Percentiles rank a stretch among this genome's conserved stretches.
These are phyloP conservation scores for Zaprionus ghesquierei DNA, from an alignment of 1,140 invertebrate species.

Conservation along the genomic window DNA sequence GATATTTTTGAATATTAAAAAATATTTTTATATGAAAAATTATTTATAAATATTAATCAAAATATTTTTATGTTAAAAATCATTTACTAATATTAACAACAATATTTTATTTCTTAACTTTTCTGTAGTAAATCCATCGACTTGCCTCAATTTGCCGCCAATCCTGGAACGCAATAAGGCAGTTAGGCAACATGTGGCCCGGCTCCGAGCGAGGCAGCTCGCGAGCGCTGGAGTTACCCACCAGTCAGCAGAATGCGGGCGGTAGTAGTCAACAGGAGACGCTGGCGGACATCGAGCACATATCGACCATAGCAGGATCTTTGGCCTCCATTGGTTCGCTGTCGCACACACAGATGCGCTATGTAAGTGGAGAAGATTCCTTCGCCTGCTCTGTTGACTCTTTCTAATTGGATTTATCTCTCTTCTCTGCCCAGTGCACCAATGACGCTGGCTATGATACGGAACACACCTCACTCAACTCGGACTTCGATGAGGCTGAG, in stretches of 20 bases:
- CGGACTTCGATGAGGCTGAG: slow-evolving; percentile 90
- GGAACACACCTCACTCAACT: slow-evolving; percentile 89
- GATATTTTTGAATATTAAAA: too few relatives aligned
- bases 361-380: slow-evolving; percentile 55
- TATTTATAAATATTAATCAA: too few relatives aligned
- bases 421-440: slow-evolving; percentile 73
- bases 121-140: background rate
- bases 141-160: background rate
- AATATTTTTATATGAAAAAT: too few relatives aligned
- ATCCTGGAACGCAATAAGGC: slow-evolving; percentile 48
- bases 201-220: slow-evolving; percentile 73
- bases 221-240: slow-evolving; percentile 64
- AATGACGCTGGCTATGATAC: slow-evolving; percentile 88
- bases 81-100: too few relatives aligned
- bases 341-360: slow-evolving; percentile 83
- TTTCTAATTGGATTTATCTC: background rate
- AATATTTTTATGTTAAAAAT: too few relatives aligned
- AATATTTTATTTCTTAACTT: background rate
- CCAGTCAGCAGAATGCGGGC: slow-evolving; percentile 64
- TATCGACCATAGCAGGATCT: slow-evolving; percentile 87
- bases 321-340: slow-evolving; percentile 86
- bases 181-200: slow-evolving; percentile 57
- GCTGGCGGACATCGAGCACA: slow-evolving; percentile 82
- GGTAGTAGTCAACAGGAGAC: slow-evolving; percentile 80
- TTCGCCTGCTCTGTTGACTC: background rate